Base-by-base conservation (phyloP, 2,113 vertebrate genomes). In the Carollia perspicillata region DNA sequence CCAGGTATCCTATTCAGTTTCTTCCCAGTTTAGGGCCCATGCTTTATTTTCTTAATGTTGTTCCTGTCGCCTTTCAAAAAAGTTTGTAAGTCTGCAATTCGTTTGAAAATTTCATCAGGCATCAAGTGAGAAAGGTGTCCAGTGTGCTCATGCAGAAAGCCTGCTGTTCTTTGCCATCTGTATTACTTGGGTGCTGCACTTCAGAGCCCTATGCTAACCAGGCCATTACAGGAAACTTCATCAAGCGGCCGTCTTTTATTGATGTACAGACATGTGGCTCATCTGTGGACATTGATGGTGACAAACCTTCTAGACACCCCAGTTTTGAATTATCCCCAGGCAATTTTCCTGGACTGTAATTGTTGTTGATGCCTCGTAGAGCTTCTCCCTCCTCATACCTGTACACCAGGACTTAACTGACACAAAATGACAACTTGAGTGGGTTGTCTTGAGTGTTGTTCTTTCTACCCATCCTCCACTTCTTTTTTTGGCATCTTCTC, bases 21-120 rank as follows among this genome's bases (percentile, higher is more conserved):
- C 47, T 79, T 14, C 35, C 26, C 28, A 81, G 14, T 5, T 95
- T 90, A 8, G 18, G 26, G 47, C 91, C 2, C 53, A 92, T 93
- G 22, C 37, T 30, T 13, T 86, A 35, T 80, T 83, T 97, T 93
- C n/a, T 96, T 96, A 92, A 47, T 75, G 8, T 0, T 83, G 53
- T 7, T 72, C 65, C 17, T 94, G 12, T 84, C 89, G 83, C 83
- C 35, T 93, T 71, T 90, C 22, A 77, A 93, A 88, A 91, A 96
- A 33, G 51, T 92, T 69, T 79, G 20, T 37, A 95, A 90, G 12
- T 30, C 95, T 77, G 30, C 86, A 55, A 83, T 96, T 94, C 78
- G 90, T 96, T 89, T 93, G 55, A 84, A 86, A 55, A 20, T 96
- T 28, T 80, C 97, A 94, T 95, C 95, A 92, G 53, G 85, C 30